Evolutionary conservation across 2,113 vertebrate genomes (phyloP).

Genomic region (Orcinus orca): DNA sequence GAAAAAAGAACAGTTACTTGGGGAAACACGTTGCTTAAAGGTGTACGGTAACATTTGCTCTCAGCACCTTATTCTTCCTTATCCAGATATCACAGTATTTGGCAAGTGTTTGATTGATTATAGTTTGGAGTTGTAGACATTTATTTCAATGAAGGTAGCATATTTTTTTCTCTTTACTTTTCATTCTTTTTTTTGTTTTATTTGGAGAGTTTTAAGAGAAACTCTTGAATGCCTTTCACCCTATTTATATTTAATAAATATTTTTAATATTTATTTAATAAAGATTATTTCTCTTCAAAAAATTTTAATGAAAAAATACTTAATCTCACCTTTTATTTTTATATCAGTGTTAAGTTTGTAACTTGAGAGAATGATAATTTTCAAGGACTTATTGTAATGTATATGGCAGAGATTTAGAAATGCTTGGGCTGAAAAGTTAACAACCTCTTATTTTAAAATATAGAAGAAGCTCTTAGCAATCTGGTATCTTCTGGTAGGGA

Average conservation of each 20-base stretch:
- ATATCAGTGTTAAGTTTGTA: slow-evolving; percentile 34
- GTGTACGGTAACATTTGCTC: neutral
- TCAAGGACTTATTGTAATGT: neutral
- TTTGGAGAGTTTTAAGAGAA: neutral
- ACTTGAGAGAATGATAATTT: neutral
- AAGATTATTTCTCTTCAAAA: slow-evolving; percentile 9
- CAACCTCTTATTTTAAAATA: slow-evolving; percentile 60
- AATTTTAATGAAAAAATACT: neutral
- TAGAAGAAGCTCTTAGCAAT: neutral
- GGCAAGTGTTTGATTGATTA: neutral
- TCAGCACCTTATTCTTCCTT: neutral
- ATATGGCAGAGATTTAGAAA: neutral
- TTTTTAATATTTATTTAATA: neutral
- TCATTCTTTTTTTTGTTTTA: neutral
- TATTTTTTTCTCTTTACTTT: neutral
- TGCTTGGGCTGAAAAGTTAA: neutral
- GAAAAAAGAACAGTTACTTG: neutral
- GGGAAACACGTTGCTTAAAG: neutral
- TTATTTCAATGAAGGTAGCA: slow-evolving; percentile 1
- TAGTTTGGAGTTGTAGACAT: neutral
- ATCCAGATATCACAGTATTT: neutral
- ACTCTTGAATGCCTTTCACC: neutral
- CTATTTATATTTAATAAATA: neutral
- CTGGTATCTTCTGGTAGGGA: neutral
- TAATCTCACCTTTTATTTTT: neutral